Evolutionary conservation across 1,140 invertebrate genomes (phyloP).

Genomic region (Pinna nobilis): DNA sequence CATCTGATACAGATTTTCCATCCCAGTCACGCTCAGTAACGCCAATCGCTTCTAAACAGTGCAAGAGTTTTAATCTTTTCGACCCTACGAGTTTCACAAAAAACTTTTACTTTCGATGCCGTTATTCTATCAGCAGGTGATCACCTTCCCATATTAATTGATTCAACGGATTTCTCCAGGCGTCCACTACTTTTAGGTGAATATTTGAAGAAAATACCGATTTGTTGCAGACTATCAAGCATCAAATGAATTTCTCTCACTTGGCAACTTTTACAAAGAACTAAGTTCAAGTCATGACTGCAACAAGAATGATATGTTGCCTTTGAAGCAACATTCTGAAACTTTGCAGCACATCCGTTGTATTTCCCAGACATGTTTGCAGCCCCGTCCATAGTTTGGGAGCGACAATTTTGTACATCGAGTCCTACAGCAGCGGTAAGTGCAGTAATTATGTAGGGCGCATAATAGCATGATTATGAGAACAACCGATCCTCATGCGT

Average conservation of each 20-base stretch:
- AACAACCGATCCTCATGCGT: too few relatives aligned
- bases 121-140: neutral
- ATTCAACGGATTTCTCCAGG: constrained; percentile 11
- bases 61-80: constrained; percentile 23
- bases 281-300: constrained; percentile 31
- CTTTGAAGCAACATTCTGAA: constrained; percentile 11
- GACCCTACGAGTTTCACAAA: constrained; percentile 27
- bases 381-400: constrained; percentile 42
- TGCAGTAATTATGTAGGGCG: too few relatives aligned
- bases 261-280: constrained; percentile 19
- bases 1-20: constrained; percentile 8
- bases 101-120: constrained; percentile 7
- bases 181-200: neutral
- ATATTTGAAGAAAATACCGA: constrained; percentile 32
- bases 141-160: neutral
- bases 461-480: too few relatives aligned
- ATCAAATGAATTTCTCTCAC: constrained; percentile 15
- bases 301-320: constrained; percentile 29
- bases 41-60: constrained; percentile 11
- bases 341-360: constrained; percentile 26
- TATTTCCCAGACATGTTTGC: constrained; percentile 45
- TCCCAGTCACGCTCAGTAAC: constrained; percentile 9
- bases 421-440: constrained; percentile 17
- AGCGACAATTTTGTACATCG: constrained; percentile 27
- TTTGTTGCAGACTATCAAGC: constrained; percentile 11